Evolutionary conservation across 64 coral and sea anemone genomes (phyloP).

Genomic region (Pocillopora damicornis): DNA sequence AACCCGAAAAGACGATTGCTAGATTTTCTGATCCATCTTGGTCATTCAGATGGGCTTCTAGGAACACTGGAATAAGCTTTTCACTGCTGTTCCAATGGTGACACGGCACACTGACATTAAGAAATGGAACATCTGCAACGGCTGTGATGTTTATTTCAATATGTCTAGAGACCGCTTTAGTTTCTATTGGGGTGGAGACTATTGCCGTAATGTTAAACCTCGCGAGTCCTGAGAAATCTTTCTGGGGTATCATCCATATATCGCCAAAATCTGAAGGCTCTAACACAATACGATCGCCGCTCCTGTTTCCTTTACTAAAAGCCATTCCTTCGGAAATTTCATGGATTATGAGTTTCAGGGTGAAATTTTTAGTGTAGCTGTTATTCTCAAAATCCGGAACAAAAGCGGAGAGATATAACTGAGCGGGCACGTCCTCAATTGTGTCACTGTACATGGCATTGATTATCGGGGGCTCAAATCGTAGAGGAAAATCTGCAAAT

Average conservation of each 20-base stretch:
- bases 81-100: constrained; percentile 27
- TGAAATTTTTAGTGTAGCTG: constrained; percentile 16
- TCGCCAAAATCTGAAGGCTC: constrained; percentile 27
- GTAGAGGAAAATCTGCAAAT: constrained; percentile 40
- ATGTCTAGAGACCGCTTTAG: neutral
- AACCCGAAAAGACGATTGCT: neutral
- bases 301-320: constrained; percentile 31
- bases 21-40: constrained; percentile 47
- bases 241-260: constrained; percentile 9
- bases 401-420: constrained; percentile 36
- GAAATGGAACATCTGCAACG: constrained; percentile 31
- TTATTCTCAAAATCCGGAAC: constrained; percentile 3
- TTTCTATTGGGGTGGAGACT: neutral
- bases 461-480: constrained; percentile 26
- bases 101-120: constrained; percentile 32
- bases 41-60: constrained; percentile 11
- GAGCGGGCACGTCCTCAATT: constrained; percentile 22
- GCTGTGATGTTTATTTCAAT: constrained; percentile 46
- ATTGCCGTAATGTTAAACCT: constrained; percentile 18
- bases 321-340: constrained; percentile 17
- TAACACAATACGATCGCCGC: neutral
- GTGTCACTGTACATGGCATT: constrained; percentile 34
- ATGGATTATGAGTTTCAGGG: constrained; percentile 30
- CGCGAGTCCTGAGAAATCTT: constrained; percentile 37
- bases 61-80: constrained; percentile 36